These are phyloP conservation scores for Fragariocoptes setiger DNA, from an alignment of 1,140 invertebrate species.

Conservation along the genomic window DNA sequence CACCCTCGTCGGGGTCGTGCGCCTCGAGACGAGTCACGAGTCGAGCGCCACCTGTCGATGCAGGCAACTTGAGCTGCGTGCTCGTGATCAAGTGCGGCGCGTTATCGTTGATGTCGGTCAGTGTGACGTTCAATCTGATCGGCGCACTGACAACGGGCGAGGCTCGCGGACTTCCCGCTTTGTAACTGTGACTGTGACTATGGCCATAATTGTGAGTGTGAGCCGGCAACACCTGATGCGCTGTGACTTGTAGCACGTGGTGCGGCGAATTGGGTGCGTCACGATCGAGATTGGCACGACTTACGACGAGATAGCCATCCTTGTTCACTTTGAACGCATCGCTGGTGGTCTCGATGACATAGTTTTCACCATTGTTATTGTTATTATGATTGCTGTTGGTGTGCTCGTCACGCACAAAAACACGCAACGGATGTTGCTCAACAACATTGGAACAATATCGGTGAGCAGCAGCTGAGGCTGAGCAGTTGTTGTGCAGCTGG, in stretches of 20 bases:
- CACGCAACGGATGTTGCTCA: not conserved
- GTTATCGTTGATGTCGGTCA: slow-evolving; percentile 56
- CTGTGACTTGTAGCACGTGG: slow-evolving; percentile 30
- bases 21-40: slow-evolving; percentile 41
- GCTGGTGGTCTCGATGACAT: slow-evolving; percentile 49
- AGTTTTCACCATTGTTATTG: slow-evolving; percentile 32
- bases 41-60: slow-evolving; percentile 34
- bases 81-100: slow-evolving; percentile 38
- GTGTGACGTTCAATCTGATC: slow-evolving; percentile 34
- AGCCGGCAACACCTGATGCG: slow-evolving; percentile 27
- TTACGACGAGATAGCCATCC: slow-evolving; percentile 36
- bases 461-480: slow-evolving; percentile 45
- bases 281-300: slow-evolving; percentile 45
- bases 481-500: slow-evolving; percentile 28
- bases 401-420: not conserved
- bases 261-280: slow-evolving; percentile 51
- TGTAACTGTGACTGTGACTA: too few species aligned
- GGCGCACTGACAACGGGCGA: slow-evolving; percentile 44
- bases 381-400: slow-evolving; percentile 18
- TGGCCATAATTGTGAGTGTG: too few species aligned
- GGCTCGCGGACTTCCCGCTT: too few species aligned
- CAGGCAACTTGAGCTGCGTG: slow-evolving; percentile 38
- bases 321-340: slow-evolving; percentile 43
- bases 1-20: slow-evolving; percentile 47
- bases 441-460: slow-evolving; percentile 20